A percentile compares a stretch with the other conserved stretches of the same genome.
Conservation (phyloP, 2,888 invertebrate genomes). For the Hoplodrina blanda region DNA sequence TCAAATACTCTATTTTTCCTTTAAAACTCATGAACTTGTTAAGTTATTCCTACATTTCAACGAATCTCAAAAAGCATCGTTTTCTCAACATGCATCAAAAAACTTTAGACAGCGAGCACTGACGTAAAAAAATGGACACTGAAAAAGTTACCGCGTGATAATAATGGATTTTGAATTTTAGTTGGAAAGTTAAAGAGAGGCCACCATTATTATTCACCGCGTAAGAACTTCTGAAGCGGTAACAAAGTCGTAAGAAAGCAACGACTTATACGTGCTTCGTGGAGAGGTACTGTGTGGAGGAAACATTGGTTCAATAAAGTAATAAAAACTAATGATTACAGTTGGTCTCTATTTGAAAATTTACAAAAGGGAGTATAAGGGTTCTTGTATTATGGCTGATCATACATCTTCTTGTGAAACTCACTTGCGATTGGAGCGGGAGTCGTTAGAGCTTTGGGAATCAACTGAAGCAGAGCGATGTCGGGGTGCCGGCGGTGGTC, state of each 20-base stretch:
- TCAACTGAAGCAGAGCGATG: conserved; percentile 95
- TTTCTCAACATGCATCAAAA: conserved; percentile 30
- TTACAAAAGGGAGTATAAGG: not conserved
- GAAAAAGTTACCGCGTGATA: conserved; percentile 54
- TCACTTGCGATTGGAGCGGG: conserved; percentile 94
- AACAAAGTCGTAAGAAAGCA: conserved; percentile 53
- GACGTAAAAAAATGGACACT: conserved; percentile 50
- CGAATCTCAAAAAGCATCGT: conserved; percentile 14
- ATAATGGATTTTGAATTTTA: conserved; percentile 60
- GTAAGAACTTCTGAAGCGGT: conserved; percentile 51
- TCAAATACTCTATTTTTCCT: not conserved
- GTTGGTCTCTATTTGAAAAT: not conserved
- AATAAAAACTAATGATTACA: conserved; percentile 10
- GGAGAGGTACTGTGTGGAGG: conserved; percentile 12
- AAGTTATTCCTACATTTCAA: conserved; percentile 1
- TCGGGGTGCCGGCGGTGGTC: conserved; percentile 94
- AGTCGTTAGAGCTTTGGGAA: conserved; percentile 97
- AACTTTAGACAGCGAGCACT: conserved; percentile 45
- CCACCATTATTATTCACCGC: conserved; percentile 63
- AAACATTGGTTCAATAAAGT: conserved; percentile 31
- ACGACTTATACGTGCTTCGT: conserved; percentile 26
- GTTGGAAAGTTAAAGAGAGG: conserved; percentile 54
- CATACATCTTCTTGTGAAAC: conserved; percentile 44
- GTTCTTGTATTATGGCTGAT: not conserved
- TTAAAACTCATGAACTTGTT: not conserved